Evolutionary conservation across 1,140 invertebrate species (phyloP).

Genomic region (Helicoverpa zea): DNA sequence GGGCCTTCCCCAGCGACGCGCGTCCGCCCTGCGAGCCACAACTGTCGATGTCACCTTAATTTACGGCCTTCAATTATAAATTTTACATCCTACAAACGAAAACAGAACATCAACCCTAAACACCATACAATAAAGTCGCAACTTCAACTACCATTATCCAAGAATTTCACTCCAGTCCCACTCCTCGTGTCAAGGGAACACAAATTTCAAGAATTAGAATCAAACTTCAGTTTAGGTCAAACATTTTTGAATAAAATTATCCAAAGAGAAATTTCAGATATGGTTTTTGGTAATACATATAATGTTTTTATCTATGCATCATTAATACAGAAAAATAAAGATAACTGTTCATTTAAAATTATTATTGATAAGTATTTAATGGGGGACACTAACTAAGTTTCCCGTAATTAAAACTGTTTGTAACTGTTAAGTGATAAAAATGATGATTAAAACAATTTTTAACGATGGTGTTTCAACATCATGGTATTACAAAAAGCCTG

Average conservation of each 20-base stretch:
- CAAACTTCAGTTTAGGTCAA: constrained; percentile 43
- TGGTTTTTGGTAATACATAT: not conserved
- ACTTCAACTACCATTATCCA: not conserved
- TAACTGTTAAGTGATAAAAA: constrained; percentile 74
- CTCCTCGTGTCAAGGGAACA: constrained; percentile 24
- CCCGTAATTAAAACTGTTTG: constrained; percentile 82
- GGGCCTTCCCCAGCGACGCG: constrained; percentile 61
- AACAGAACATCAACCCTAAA: constrained; percentile 46
- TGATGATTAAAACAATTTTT: constrained; percentile 76
- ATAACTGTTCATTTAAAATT: constrained; percentile 65
- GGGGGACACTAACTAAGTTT: constrained; percentile 71
- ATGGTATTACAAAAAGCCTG: constrained; percentile 57
- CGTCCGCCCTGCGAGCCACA: constrained; percentile 74
- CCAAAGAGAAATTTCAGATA: constrained; percentile 28
- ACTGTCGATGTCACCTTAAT: constrained; percentile 86
- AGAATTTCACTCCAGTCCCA: constrained; percentile 6
- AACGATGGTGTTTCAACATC: constrained; percentile 69
- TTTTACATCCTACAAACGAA: constrained; percentile 73
- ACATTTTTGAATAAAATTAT: constrained; percentile 26
- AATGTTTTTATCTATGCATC: constrained; percentile 35
- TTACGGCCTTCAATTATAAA: constrained; percentile 86
- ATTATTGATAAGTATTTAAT: constrained; percentile 70
- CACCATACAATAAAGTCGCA: not conserved
- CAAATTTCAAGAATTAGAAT: constrained; percentile 51
- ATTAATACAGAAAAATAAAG: constrained; percentile 54